Base-by-base conservation (phyloP, 64 coral and sea anemone species). In the Montipora sp. region DNA sequence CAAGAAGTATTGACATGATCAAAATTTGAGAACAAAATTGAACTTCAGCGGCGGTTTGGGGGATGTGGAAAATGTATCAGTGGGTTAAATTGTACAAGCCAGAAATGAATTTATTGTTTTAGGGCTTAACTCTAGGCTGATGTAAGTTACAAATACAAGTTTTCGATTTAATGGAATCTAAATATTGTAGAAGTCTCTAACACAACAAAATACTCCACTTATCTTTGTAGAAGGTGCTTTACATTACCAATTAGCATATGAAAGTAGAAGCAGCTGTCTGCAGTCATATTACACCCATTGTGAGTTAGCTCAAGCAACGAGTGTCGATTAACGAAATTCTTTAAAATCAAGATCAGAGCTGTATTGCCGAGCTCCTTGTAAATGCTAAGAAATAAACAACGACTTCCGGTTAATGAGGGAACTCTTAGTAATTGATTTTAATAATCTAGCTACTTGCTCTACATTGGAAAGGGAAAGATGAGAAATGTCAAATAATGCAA, bases 331-430 rank as follows among this genome's bases (percentile, higher is more conserved):
- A 27, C 27, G 27, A 27, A 1, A 27, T 27, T 27, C 27, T 27
- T 27, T 27, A 27, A 27, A 27, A 27, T 27, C 27, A 27, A 27
- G 27, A 27, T 27, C 27, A 27, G 27, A 27, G 27, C 27, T 27
- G 27, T 27, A 27, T 27, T 27, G 1, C 27, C 1, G 27, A 27
- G 27, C 27, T 27, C 27, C 27, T 27, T 1, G 27, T 27, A 27
- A 27, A 27, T 27, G 27, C 27, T 27, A 1, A 27, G 27, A 27
- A 27, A 27, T 27, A 27, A 27, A 27, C 27, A 27, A 27, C 44
- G 12, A 83, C 59, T 66, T 83, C 80, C 80, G 80, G 80, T 83
- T 14, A 7, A 7, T 55, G 51, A 9, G 51, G 51, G 9, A 55
- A 27, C 27, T 27, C 27, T 27, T 27, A 27, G 27, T 27, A 27